phyloP scores from a whole-genome alignment of 2,888 invertebrate genomes.

The Troglohyphantes excavatus region DNA sequence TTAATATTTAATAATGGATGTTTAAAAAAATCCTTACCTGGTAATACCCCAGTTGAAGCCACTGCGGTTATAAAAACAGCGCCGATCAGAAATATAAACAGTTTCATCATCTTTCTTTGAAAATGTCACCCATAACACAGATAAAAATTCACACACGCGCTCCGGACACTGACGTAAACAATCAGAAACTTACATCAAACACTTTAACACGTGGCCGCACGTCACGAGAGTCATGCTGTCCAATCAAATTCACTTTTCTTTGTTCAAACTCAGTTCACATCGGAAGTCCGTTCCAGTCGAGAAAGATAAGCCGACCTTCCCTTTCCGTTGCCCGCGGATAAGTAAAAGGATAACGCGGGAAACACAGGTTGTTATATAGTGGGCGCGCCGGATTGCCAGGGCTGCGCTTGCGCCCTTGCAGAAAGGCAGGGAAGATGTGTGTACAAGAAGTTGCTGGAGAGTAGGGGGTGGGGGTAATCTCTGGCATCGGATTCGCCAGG shows the following conservation, averaged over 20 bases:
- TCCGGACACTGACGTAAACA: neutral
- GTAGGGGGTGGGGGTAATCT: slow-evolving; percentile 19
- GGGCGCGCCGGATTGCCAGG: slow-evolving; percentile 64
- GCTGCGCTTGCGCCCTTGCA: slow-evolving; percentile 64
- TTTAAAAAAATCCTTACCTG: slow-evolving; percentile 52
- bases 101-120: slow-evolving; percentile 46
- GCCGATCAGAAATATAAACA: slow-evolving; percentile 6
- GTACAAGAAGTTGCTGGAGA: neutral
- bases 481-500: slow-evolving; percentile 49
- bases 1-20: too few relatives aligned
- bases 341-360: slow-evolving; percentile 68
- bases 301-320: slow-evolving; percentile 10
- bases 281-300: neutral
- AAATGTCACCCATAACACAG: slow-evolving; percentile 21
- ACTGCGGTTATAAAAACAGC: slow-evolving; percentile 40
- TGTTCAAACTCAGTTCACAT: neutral
- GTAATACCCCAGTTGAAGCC: slow-evolving; percentile 15
- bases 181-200: neutral
- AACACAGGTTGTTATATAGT: slow-evolving; percentile 75
- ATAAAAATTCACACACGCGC: neutral
- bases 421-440: slow-evolving; percentile 10
- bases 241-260: neutral
- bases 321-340: slow-evolving; percentile 50
- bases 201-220: neutral
- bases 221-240: neutral